These are phyloP conservation scores for Geophilus truncorum DNA, from an alignment of 2,888 invertebrate species.

Conservation along the genomic window DNA sequence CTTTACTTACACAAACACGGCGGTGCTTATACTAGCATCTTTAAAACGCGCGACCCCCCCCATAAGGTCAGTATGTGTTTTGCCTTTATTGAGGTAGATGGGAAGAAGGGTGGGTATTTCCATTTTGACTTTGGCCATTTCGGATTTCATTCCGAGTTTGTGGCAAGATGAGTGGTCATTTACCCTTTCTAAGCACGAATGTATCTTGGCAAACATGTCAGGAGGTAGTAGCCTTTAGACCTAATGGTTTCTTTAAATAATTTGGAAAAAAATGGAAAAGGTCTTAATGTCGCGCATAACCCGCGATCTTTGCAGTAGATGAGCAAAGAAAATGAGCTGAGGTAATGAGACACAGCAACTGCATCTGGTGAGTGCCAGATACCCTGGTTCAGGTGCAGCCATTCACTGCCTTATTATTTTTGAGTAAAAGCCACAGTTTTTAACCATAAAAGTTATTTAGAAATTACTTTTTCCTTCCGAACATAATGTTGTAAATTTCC, in stretches of 20 bases:
- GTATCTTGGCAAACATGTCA: background rate
- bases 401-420: background rate
- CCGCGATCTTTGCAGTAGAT: background rate
- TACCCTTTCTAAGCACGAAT: background rate
- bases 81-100: background rate
- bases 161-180: background rate
- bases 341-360: background rate
- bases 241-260: background rate
- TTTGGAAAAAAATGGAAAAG: background rate
- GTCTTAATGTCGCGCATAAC: background rate
- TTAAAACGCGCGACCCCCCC: background rate
- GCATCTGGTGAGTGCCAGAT: background rate
- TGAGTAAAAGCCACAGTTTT: background rate
- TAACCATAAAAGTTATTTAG: background rate
- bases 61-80: background rate
- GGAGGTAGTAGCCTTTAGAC: background rate
- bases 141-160: background rate
- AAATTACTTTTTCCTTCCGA: background rate
- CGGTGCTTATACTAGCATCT: background rate
- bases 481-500: too few species aligned
- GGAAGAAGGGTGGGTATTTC: background rate
- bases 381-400: background rate
- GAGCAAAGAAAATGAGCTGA: background rate
- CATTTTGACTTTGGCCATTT: background rate
- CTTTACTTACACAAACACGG: background rate